A percentile compares a stretch with the other conserved stretches of the same genome.
Conservation (phyloP, 2,797 vertebrate species). For the Fistularia commersonii region DNA sequence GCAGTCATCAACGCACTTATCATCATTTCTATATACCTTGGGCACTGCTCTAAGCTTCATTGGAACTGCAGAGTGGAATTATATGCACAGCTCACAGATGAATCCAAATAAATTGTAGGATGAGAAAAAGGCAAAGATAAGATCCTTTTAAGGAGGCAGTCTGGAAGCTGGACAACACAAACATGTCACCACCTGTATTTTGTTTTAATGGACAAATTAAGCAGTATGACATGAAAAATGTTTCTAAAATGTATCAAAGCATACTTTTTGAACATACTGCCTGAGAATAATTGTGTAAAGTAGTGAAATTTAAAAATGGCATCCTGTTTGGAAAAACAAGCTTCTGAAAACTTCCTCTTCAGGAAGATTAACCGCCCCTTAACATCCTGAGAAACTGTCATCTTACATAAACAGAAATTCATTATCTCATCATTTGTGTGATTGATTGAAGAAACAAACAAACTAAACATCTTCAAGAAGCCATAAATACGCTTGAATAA, state of each 20-base stretch:
- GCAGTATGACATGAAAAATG: too few relatives aligned
- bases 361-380: constrained; percentile 40
- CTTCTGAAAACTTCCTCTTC: constrained; percentile 51
- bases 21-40: constrained; percentile 23
- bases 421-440: constrained; percentile 28
- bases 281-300: background rate
- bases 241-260: too few relatives aligned
- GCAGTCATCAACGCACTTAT: background rate
- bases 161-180: constrained; percentile 23
- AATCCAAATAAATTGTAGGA: constrained; percentile 26
- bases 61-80: constrained; percentile 39
- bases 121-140: constrained; percentile 31
- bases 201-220: too few relatives aligned
- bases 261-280: too few relatives aligned
- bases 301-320: constrained; percentile 6
- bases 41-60: constrained; percentile 21
- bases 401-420: constrained; percentile 61
- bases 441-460: constrained; percentile 7
- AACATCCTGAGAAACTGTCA: constrained; percentile 31
- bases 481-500: too few relatives aligned
- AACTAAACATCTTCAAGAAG: background rate
- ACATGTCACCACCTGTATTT: constrained; percentile 21
- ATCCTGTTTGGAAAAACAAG: constrained; percentile 40
- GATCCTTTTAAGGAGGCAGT: constrained; percentile 64
- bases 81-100: constrained; percentile 16